Conservation (phyloP, 1,140 invertebrate species). For the Sitophilus oryzae region DNA sequence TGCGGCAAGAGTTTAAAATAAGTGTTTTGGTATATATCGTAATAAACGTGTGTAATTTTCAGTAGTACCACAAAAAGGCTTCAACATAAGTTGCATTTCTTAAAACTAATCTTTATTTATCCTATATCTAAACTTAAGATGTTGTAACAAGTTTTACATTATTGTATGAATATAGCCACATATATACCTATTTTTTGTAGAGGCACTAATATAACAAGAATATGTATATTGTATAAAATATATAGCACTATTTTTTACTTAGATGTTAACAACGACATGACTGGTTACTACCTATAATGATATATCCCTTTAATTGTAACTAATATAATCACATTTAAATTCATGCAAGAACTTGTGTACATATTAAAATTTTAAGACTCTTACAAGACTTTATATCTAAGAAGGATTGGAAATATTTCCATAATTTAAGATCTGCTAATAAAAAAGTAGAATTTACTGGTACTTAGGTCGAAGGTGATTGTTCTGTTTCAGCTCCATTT, state of each 20-base stretch:
- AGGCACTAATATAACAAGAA: slow-evolving; percentile 2
- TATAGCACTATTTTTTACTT: slow-evolving; percentile 15
- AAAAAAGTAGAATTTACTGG: no score
- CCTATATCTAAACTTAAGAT: background rate
- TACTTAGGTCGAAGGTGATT: no score
- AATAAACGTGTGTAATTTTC: no score
- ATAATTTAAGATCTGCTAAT: no score
- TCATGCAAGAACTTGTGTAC: no score
- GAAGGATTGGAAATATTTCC: no score
- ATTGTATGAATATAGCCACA: slow-evolving; percentile 2
- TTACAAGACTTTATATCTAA: background rate
- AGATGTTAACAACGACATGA: slow-evolving; percentile 5
- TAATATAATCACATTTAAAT: background rate
- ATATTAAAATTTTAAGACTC: background rate
- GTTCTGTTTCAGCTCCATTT: no score
- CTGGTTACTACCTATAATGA: background rate
- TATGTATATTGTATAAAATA: slow-evolving; percentile 11
- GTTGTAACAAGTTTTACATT: slow-evolving; percentile 5
- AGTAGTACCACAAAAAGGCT: no score
- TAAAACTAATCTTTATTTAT: no score
- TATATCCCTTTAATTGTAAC: background rate
- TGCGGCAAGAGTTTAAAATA: no score
- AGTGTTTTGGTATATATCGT: no score
- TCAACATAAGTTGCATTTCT: no score
- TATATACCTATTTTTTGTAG: slow-evolving; percentile 14